Base-by-base conservation (phyloP, 2,797 vertebrate genomes). In the Percopsis omiscomaycus region DNA sequence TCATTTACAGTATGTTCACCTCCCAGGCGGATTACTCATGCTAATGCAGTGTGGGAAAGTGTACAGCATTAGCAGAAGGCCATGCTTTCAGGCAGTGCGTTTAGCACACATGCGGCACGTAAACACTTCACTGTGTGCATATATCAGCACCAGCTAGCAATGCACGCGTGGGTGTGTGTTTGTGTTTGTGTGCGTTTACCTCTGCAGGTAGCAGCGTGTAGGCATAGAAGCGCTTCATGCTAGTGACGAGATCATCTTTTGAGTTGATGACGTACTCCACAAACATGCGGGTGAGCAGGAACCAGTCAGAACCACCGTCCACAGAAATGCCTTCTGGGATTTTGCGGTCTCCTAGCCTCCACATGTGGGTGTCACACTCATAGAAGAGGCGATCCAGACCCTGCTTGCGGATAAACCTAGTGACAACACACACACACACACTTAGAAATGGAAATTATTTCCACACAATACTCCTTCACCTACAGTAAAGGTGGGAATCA, bases 361-460 rank as follows among this genome's bases (percentile, higher is more conserved):
- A 99, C 97, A 99, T 99, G 90, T 99, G 97, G 0, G 96, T 96
- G 5, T 99, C 97, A 0, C 97, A 99, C 85, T 99, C 97, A 32
- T 92, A 94, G 89, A 99, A 99, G 9, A 99, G 94, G 32, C 97
- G 90, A 61, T 99, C 97, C 79, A 99, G 89, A 3, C 97, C 97
- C 69, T 99, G 97, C 37, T 99, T 99, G 42, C 97, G 92, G 82
- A 99, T 98, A 74, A 99, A 99, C 66, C 97, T 99, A 73, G 16
- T 10, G 50, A 51, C 64, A 62, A 48, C 22, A 61, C 69, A 60
- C 44, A 55, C 16, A 63, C 48, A 63, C 28, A 55, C 50, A 47
- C 22, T 52, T 5, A 53, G 5, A 67, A 27, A 29, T 22, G 16
- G 3, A 29, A 42, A 28, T 13, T n/a, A n/a, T n/a, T n/a, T n/a